A percentile compares a stretch with the other conserved stretches of the same genome.
Evolutionary conservation across 1,140 invertebrate species (phyloP).

Genomic region (Physella acuta): DNA sequence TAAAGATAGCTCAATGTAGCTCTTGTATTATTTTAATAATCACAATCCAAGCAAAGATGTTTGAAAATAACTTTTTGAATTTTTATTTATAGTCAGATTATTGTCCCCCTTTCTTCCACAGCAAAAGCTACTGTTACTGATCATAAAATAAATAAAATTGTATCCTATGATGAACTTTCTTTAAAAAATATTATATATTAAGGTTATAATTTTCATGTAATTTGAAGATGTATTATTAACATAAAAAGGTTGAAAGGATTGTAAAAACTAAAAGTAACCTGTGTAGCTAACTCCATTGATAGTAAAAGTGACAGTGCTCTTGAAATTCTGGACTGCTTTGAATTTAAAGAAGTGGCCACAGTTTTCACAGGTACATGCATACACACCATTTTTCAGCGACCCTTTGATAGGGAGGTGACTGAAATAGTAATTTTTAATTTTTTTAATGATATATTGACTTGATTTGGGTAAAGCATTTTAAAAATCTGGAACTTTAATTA

Average conservation of each 20-base stretch:
- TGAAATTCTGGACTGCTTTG: conserved; percentile 28
- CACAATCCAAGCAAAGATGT: too few species aligned
- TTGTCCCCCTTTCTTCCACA: too few species aligned
- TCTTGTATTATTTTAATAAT: too few species aligned
- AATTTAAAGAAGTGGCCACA: conserved; percentile 54
- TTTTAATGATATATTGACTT: too few species aligned
- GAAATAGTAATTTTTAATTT: too few species aligned
- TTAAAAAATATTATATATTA: background rate
- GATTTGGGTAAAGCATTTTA: too few species aligned
- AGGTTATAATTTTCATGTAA: background rate
- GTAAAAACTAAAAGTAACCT: conserved; percentile 29
- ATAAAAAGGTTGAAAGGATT: background rate
- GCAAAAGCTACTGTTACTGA: too few species aligned
- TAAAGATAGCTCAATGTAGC: too few species aligned
- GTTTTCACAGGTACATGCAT: conserved; percentile 40
- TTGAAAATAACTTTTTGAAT: too few species aligned
- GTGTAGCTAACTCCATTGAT: conserved; percentile 43
- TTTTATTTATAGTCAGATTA: too few species aligned
- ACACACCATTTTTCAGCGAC: conserved; percentile 38
- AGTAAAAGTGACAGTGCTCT: conserved; percentile 36
- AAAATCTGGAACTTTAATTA: too few species aligned
- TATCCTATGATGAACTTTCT: background rate
- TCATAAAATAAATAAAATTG: too few species aligned
- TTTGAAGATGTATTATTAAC: background rate
- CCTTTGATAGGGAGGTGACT: conserved; percentile 38